Evolutionary conservation across 1,140 invertebrate genomes (phyloP), one percentile per base, ranked within the genome.

Genomic region (Diorhabda sublineata): DNA sequence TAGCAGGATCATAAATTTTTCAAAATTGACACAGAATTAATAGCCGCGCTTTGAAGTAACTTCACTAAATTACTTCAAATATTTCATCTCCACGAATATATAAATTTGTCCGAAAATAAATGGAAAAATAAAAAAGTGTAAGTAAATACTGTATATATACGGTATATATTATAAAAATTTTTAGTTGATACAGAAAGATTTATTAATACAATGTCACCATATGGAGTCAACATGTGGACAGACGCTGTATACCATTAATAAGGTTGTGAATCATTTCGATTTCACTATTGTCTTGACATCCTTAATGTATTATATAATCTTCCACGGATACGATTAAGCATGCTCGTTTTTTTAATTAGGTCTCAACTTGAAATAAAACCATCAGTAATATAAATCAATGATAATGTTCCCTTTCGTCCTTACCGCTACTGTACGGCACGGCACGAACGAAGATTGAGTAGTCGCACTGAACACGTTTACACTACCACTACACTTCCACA

Each of bases 11-110:
- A 60, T 42, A 60, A 60, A 60, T 60, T 6, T 60, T 60, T 60
- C 42, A 60, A 26, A 60, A 60, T 60, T 60, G 58, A 60, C 58
- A 60, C 58, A 11, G 11, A 60, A 60, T 11, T 26, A 60, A 60
- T 60, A 60, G 11, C 8, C 58, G n/a, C 11, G 6, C 42, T 60
- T 60, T 60, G 58, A 6, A 60, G 58, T 60, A 26, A 6, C 11
- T n/a, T 60, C n/a, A 9, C 42, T 60, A 60, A 60, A 60, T 42
- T 42, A 26, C 42, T 26, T 60, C 26, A 60, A 60, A 60, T 60
- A 42, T 60, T 3, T 60, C 58, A 60, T 11, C 58, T 60, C 58
- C 58, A 6, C 58, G 7, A 26, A 26, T 60, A 60, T 11, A 60
- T 60, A 60, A 60, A 60, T 26, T 6, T 42, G 42, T 42, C 42